Base-by-base conservation (phyloP, 2,113 vertebrate genomes). In the Puma concolor region DNA sequence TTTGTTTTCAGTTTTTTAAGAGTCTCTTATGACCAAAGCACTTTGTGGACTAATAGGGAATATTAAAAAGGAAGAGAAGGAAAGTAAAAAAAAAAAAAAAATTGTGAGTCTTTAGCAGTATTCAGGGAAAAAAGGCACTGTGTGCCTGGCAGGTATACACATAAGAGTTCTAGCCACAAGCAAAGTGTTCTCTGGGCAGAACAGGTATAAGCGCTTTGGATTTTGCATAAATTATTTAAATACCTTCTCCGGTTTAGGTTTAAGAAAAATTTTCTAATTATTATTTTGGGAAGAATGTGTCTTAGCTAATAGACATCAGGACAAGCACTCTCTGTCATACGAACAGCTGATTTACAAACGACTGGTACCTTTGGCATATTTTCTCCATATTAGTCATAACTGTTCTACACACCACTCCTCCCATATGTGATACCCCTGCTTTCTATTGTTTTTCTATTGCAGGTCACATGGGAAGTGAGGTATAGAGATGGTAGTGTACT, bases 281-380 rank as follows among this genome's bases (percentile, higher is more conserved):
- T 93, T 95, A 93, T 94, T 93, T 94, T 52, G 76, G 31, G 41
- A 72, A 84, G 57, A 87, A 2, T 72, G 25, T 94, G 21, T 90
- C 44, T 95, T 88, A 86, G 31, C 36, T 96, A 95, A 41, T 31
- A 93, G 88, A 92, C 19, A 50, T 38, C 38, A 95, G 14, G 54
- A 91, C 27, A 93, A 91, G 14, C 14, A 80, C 33, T 91, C 44
- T 5, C 16, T 57, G 74, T 67, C 92, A 9, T 77, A 88, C 88
- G 63, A 93, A 96, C 36, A 87, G 95, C 15, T 91, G 36, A 89
- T 89, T 97, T 97, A 91, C 17, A 97, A 91, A 94, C 17, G 95
- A 41, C 69, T 72, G 50, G 19, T 81, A 92, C 25, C 17, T 87
- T 89, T 71, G 38, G 23, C 72, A 52, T 94, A 52, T 80, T 77